Conservation (phyloP, 1,140 invertebrate species). For the Coboldia fuscipes region DNA sequence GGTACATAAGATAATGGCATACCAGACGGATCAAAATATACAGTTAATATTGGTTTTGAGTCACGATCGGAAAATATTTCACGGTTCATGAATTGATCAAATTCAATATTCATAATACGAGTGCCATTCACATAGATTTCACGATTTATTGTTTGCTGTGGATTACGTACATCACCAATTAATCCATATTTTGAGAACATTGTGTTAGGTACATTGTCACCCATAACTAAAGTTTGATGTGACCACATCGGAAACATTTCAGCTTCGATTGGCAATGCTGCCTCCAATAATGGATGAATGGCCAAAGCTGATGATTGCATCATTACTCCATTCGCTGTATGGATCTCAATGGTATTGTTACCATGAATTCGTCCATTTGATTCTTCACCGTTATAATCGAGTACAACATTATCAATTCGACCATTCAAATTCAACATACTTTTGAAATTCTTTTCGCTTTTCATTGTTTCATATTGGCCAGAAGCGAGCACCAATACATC, state of each 20-base stretch:
- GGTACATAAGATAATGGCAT: slow-evolving; percentile 60
- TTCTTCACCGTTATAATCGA: slow-evolving; percentile 36
- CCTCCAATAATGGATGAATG: slow-evolving; percentile 68
- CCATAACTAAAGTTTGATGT: slow-evolving; percentile 49
- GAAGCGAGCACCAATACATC: slow-evolving; percentile 38
- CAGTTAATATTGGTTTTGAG: slow-evolving; percentile 56
- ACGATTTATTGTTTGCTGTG: slow-evolving; percentile 57
- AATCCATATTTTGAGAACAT: slow-evolving; percentile 63
- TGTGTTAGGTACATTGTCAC: slow-evolving; percentile 47
- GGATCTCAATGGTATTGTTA: slow-evolving; percentile 53
- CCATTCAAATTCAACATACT: slow-evolving; percentile 30
- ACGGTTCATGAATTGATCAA: slow-evolving; percentile 66
- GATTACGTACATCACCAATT: slow-evolving; percentile 59
- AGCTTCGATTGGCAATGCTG: slow-evolving; percentile 71
- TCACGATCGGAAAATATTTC: slow-evolving; percentile 78
- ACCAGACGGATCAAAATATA: slow-evolving; percentile 70
- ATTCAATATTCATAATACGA: slow-evolving; percentile 68
- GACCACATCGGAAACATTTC: slow-evolving; percentile 80
- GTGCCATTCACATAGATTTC: slow-evolving; percentile 71
- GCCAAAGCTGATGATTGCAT: slow-evolving; percentile 53
- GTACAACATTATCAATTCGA: slow-evolving; percentile 29
- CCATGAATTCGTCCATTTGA: slow-evolving; percentile 49
- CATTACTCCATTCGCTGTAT: slow-evolving; percentile 42
- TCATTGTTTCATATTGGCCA: slow-evolving; percentile 17
- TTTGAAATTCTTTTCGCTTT: slow-evolving; percentile 19